phyloP scores from a whole-genome alignment of 2,113 vertebrate species.

The Cynocephalus volans region DNA sequence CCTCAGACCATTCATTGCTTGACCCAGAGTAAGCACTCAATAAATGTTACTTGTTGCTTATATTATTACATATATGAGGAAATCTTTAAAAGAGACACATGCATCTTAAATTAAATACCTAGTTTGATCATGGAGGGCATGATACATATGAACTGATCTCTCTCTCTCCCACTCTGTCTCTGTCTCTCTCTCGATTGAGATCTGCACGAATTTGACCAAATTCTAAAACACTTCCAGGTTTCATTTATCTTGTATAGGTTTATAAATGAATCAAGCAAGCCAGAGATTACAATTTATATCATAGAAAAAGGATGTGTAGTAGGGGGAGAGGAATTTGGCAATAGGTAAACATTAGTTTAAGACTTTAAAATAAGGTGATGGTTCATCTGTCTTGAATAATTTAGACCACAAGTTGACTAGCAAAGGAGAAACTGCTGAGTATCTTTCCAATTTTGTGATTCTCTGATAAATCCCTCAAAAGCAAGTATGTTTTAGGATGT shows the following conservation, averaged over 20 bases:
- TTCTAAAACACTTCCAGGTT: slow-evolving; percentile 56
- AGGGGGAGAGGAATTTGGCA: slow-evolving; percentile 64
- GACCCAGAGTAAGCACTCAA: not conserved
- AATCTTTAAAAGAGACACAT: not conserved
- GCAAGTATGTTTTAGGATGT: slow-evolving; percentile 20
- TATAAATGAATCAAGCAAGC: slow-evolving; percentile 42
- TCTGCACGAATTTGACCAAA: not conserved
- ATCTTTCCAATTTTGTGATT: slow-evolving; percentile 67
- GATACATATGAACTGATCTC: not conserved
- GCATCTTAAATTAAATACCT: slow-evolving; percentile 37
- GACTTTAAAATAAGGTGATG: slow-evolving; percentile 62
- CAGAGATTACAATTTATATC: slow-evolving; percentile 51
- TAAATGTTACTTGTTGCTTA: not conserved
- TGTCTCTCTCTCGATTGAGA: not conserved
- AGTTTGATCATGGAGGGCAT: not conserved
- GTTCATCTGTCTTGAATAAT: slow-evolving; percentile 78
- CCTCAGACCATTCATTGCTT: not conserved
- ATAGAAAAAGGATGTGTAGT: not conserved
- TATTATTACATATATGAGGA: not conserved
- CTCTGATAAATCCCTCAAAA: slow-evolving; percentile 68
- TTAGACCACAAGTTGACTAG: slow-evolving; percentile 61
- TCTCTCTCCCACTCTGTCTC: not conserved
- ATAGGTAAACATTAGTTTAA: slow-evolving; percentile 55
- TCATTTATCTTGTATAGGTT: slow-evolving; percentile 52
- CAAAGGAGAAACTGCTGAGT: slow-evolving; percentile 65